Base-by-base conservation (phyloP, 2,113 vertebrate genomes). In the Dunckerocampus dactyliophorus region DNA sequence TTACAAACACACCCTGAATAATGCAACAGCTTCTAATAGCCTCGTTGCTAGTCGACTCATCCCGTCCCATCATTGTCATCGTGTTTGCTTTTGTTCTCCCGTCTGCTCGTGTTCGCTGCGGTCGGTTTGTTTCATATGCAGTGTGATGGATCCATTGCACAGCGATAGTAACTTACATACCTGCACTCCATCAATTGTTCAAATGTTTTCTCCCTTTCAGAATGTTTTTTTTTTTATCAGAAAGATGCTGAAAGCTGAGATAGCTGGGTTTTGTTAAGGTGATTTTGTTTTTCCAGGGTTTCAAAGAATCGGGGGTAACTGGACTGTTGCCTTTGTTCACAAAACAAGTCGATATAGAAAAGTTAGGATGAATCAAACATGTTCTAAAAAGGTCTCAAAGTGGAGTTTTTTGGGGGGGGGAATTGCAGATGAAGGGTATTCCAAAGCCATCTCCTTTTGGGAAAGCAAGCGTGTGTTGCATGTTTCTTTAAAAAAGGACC, bases 1-100 rank as follows among this genome's bases (percentile, higher is more conserved):
- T 80, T 80, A 84, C 78, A 80, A 82, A 81, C 81, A 78, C 74
- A 48, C 60, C 57, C 67, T 84, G 75, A 85, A 85, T 82, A 78
- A 85, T 85, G 83, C 79, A 81, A 70, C 63, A 21, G 54, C 53
- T 69, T 64, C 69, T 82, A 72, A 80, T 87, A 28, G 72, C 62
- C 59, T 19, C 19, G 62, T 67, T 75, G 62, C 60, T 74, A 28
- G 66, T 78, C 63, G 62, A 65, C 63, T 79, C 62, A 49, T 61
- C 65, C 65, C 14, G 3, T 49, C 71, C 70, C 22, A 39, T 69
- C 47, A 28, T 65, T 54, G 51, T 43, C 45, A n/a, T 74, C 10
- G 3, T 50, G 54, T 70, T 68, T 46, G 56, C 39, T 48, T 61
- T 49, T 51, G 22, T 65, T 52, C 15, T 48, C 59, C 47, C 19